Conservation (phyloP, 2,797 vertebrate species). For the Spinibarbus caldwelli region DNA sequence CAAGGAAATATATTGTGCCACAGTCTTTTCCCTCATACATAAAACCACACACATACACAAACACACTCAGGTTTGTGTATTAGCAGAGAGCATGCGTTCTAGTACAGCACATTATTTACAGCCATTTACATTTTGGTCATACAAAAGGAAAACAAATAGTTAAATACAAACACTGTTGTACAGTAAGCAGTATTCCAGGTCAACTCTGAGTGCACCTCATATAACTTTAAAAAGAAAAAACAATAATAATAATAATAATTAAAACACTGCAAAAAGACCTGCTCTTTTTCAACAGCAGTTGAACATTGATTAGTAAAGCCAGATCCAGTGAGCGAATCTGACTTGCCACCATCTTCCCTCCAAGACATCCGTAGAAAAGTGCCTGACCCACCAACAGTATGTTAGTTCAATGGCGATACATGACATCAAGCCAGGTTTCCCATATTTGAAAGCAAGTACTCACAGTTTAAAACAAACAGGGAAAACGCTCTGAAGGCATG, state of each 20-base stretch:
- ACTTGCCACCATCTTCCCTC: not conserved
- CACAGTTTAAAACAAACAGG: slow-evolving; percentile 23
- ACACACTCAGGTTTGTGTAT: slow-evolving; percentile 54
- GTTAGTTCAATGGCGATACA: not conserved
- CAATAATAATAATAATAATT: not conserved
- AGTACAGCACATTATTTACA: slow-evolving; percentile 88
- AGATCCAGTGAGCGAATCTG: not conserved
- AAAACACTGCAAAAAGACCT: slow-evolving; percentile 23
- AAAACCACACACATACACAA: slow-evolving; percentile 38
- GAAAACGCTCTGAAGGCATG: slow-evolving; percentile 16
- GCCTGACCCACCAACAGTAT: not conserved
- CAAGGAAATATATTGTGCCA: slow-evolving; percentile 50
- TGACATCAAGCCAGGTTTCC: slow-evolving; percentile 15
- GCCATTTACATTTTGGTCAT: slow-evolving; percentile 85
- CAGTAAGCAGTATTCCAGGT: slow-evolving; percentile 45
- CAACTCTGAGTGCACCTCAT: slow-evolving; percentile 20
- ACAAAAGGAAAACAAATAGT: slow-evolving; percentile 56
- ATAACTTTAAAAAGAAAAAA: slow-evolving; percentile 16
- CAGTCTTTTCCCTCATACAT: slow-evolving; percentile 41
- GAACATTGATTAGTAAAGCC: slow-evolving; percentile 11
- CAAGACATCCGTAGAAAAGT: slow-evolving; percentile 19
- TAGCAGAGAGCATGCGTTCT: slow-evolving; percentile 73
- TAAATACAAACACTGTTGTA: slow-evolving; percentile 55
- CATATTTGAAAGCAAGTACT: slow-evolving; percentile 16
- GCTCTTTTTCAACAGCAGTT: slow-evolving; percentile 46